Base-by-base conservation (phyloP, 1,140 invertebrate species). In the Euwallacea similis region DNA sequence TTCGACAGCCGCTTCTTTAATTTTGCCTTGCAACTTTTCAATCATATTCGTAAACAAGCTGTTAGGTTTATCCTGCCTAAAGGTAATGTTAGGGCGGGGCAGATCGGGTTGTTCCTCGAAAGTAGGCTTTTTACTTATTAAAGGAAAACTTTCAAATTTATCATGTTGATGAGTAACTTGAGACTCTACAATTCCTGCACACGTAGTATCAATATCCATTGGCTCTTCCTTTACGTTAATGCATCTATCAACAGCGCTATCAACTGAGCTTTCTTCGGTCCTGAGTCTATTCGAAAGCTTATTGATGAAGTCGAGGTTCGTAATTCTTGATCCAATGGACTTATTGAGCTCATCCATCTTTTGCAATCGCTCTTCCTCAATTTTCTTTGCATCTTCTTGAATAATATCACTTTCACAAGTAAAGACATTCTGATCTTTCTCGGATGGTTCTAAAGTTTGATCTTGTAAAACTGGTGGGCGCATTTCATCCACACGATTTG, bases 291-390 rank as follows among this genome's bases (percentile, higher is more conserved):
- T 72, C 33, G 76, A 78, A 10, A 79, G 62, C 65, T 76, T 74
- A 41, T 79, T 74, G 4, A 78, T 56, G 55, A 79, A 79, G 56
- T 79, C 74, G 21, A 77, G 66, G 33, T 68, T 72, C 6, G 75
- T 73, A 0, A 66, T 71, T 33, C 76, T 74, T 0, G 70, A 63
- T 43, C 72, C 75, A 9, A 77, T 74, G 6, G 68, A 71, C 46
- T 75, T 73, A 43, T 75, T 77, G 7, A 81, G 73, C 53, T 80
- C 78, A 11, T 77, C 69, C 79, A 81, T 81, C 53, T 73, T 77
- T 15, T 73, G 69, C 33, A 78, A 69, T 11, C 79, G 72, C 41
- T 79, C 77, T 55, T 79, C 71, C 60, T 79, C 76, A 42, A 78
- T 79, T 53, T 75, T 74, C 41, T 77, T 71, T 33, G 77, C 74